A percentile compares a stretch with the other conserved stretches of the same genome.
These are phyloP conservation scores for Catostylus mosaicus DNA, from an alignment of 30 jellyfish, hydroid and myxozoan species.

Conservation along the genomic window DNA sequence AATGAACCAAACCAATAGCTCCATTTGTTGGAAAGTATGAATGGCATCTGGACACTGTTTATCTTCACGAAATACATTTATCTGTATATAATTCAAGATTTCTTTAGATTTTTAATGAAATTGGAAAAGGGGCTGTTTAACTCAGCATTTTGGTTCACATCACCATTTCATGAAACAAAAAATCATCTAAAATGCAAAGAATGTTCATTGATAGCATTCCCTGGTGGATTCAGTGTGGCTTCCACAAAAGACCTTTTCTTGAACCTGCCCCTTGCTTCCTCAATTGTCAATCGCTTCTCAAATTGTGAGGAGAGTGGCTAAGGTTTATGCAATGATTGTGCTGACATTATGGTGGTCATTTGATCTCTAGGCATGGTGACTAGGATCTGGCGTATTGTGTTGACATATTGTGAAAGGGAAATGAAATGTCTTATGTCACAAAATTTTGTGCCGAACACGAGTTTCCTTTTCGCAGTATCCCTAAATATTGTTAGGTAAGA, in stretches of 20 bases:
- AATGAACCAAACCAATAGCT: neutral
- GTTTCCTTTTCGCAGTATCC: neutral
- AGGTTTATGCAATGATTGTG: neutral
- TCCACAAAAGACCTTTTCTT: neutral
- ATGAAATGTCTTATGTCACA: no score
- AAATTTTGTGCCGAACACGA: no score
- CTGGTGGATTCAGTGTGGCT: slow-evolving; percentile 9
- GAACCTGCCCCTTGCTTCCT: neutral
- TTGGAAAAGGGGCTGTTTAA: neutral
- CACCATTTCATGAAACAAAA: neutral
- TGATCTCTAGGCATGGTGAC: neutral
- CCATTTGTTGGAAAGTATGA: neutral
- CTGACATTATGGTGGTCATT: no score
- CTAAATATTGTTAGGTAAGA: neutral
- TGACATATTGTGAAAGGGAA: neutral
- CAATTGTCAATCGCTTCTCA: neutral
- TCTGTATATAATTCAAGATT: neutral
- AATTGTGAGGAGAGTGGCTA: neutral
- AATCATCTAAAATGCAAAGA: neutral
- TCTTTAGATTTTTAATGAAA: neutral
- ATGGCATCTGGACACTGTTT: neutral
- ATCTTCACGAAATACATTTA: no score
- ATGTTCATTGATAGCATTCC: neutral
- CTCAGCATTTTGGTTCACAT: neutral
- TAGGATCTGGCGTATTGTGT: neutral